These are phyloP conservation scores for Megaceryle alcyon DNA, from an alignment of 2,797 vertebrate genomes.

Conservation along the genomic window DNA sequence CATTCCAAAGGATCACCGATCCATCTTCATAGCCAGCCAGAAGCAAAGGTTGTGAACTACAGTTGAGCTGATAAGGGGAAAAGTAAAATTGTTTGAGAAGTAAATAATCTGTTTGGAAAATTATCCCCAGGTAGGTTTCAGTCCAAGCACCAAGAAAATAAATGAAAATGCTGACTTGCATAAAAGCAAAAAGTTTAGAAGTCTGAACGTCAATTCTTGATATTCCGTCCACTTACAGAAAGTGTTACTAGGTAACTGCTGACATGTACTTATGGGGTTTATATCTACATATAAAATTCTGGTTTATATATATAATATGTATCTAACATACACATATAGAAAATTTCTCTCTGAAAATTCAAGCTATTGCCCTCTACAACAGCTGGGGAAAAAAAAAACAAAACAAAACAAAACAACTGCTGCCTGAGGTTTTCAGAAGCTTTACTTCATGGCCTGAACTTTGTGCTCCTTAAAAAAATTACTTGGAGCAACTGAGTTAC, in stretches of 20 bases:
- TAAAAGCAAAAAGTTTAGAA: not conserved
- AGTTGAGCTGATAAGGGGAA: constrained; percentile 74
- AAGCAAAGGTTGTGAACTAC: constrained; percentile 82
- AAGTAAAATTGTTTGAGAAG: not conserved
- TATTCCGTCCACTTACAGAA: not conserved
- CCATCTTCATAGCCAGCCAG: constrained; percentile 94
- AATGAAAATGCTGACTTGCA: not conserved
- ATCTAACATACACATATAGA: not conserved
- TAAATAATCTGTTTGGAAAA: not conserved
- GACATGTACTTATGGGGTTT: not conserved
- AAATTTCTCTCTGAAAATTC: not conserved
- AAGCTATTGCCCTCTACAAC: not conserved
- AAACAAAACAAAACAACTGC: not conserved
- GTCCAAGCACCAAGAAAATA: not conserved
- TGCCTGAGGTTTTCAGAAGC: not conserved
- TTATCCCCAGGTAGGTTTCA: not conserved
- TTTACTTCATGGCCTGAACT: not conserved
- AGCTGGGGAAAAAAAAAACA: not conserved
- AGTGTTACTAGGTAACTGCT: not conserved
- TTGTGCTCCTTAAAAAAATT: not conserved
- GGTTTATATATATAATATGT: not conserved
- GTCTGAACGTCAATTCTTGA: not conserved
- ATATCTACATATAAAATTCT: not conserved
- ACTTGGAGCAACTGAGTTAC: not conserved
- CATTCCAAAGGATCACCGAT: constrained; percentile 91